phyloP scores from a whole-genome alignment of 2,888 invertebrate species.

The Ormia ochracea region DNA sequence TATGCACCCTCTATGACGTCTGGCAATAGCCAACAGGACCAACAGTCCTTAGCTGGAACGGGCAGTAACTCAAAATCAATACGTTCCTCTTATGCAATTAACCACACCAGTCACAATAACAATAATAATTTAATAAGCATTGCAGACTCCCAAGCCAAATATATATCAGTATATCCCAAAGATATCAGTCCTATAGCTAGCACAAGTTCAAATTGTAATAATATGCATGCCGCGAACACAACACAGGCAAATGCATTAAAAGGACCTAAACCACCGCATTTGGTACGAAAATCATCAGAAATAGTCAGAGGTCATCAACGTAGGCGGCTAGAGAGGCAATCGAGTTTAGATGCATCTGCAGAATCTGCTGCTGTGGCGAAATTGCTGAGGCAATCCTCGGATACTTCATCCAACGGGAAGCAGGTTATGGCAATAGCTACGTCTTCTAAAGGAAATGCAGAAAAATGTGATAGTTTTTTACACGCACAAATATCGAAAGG shows the following conservation, averaged over 20 bases:
- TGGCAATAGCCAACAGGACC: slow-evolving; percentile 71
- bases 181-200: slow-evolving; percentile 63
- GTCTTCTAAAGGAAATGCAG: slow-evolving; percentile 46
- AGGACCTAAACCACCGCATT: slow-evolving; percentile 66
- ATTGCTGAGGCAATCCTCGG: slow-evolving; percentile 70
- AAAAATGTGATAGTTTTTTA: slow-evolving; percentile 68
- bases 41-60: slow-evolving; percentile 71
- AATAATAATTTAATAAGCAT: slow-evolving; percentile 35
- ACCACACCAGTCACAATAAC: slow-evolving; percentile 33
- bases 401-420: slow-evolving; percentile 65
- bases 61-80: slow-evolving; percentile 71
- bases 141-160: slow-evolving; percentile 66
- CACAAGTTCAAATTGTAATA: slow-evolving; percentile 37
- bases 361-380: slow-evolving; percentile 68
- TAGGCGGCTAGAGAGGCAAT: slow-evolving; percentile 72
- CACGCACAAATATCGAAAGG: slow-evolving; percentile 67
- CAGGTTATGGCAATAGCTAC: slow-evolving; percentile 7
- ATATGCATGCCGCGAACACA: slow-evolving; percentile 7
- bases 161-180: slow-evolving; percentile 73
- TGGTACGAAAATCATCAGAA: slow-evolving; percentile 71
- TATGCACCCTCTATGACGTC: slow-evolving; percentile 76
- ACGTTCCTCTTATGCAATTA: slow-evolving; percentile 64
- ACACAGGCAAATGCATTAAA: slow-evolving; percentile 53
- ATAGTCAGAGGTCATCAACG: slow-evolving; percentile 70
- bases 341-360: slow-evolving; percentile 71